phyloP scores from a whole-genome alignment of 2,113 vertebrate species.

The Oncorhynchus tshawytscha region DNA sequence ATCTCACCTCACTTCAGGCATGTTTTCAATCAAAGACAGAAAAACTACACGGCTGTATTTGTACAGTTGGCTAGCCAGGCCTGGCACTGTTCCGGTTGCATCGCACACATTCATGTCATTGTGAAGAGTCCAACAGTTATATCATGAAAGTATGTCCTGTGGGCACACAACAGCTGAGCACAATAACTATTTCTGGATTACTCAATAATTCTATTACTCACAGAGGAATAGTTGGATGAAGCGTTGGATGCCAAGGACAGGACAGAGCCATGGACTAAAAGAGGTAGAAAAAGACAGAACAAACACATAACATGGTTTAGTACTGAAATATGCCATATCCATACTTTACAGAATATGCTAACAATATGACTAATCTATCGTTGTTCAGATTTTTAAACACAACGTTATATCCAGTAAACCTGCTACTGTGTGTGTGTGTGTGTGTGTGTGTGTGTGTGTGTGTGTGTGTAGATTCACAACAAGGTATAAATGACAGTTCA shows the following conservation, averaged over 20 bases:
- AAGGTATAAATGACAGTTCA: too few relatives aligned
- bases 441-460: too few relatives aligned
- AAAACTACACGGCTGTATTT: not conserved
- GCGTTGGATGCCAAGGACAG: constrained; percentile 96
- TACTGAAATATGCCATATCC: not conserved
- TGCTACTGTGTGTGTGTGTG: too few relatives aligned
- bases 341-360: too few relatives aligned
- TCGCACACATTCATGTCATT: not conserved
- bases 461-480: too few relatives aligned
- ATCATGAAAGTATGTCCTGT: too few relatives aligned
- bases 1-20: too few relatives aligned
- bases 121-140: not conserved
- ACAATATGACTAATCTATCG: too few relatives aligned
- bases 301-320: not conserved
- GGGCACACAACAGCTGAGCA: not conserved
- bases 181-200: not conserved
- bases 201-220: constrained; percentile 69
- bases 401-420: too few relatives aligned
- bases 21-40: too few relatives aligned
- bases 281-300: constrained; percentile 13
- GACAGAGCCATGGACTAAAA: constrained; percentile 93
- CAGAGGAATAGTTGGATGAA: constrained; percentile 93
- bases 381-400: too few relatives aligned
- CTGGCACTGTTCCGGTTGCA: not conserved
- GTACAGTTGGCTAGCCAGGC: not conserved